phyloP scores from a whole-genome alignment of 1,140 invertebrate species.

The Halesus radiatus region DNA sequence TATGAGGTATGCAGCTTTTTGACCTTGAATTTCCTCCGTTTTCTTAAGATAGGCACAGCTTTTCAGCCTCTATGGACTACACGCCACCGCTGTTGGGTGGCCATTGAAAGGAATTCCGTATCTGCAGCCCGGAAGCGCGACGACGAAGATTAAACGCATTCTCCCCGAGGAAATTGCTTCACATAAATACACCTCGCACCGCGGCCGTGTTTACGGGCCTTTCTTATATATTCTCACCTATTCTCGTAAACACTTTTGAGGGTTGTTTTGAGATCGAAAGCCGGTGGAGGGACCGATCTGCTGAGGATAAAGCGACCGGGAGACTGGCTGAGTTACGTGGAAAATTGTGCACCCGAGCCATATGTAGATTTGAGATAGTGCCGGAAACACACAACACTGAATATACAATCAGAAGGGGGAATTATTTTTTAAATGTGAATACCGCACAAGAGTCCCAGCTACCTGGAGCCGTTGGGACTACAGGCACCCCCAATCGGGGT shows the following conservation, averaged over 20 bases:
- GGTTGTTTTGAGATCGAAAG: constrained; percentile 8
- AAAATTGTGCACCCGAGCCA: neutral
- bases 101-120: no score
- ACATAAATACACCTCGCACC: neutral
- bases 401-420: neutral
- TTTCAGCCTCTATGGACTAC: no score
- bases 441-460: no score
- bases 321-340: neutral
- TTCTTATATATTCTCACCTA: constrained; percentile 10
- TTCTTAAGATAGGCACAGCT: no score
- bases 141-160: constrained; percentile 6
- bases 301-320: constrained; percentile 1
- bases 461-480: no score
- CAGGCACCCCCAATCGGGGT: no score
- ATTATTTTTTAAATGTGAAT: neutral
- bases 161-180: neutral
- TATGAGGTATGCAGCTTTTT: no score
- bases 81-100: no score
- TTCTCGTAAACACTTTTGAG: constrained; percentile 29
- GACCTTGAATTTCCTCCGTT: no score
- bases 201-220: neutral
- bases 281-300: neutral
- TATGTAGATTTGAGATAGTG: neutral
- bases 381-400: neutral
- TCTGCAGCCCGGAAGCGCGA: neutral